Base-by-base conservation (phyloP, 2,113 vertebrate genomes). In the Vidua chalybeata region DNA sequence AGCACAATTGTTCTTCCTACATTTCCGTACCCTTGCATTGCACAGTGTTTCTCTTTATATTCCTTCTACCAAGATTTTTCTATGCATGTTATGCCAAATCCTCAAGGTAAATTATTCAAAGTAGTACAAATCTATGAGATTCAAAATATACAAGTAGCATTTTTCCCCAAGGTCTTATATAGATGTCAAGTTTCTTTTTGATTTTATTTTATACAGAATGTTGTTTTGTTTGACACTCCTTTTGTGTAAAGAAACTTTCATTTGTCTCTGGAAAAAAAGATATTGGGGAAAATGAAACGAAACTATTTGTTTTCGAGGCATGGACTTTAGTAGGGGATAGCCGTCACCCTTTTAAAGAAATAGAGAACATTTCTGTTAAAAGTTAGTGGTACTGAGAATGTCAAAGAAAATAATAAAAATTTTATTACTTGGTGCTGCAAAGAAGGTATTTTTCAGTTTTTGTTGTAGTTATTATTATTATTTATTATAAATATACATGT, bases 61-160 rank as follows among this genome's bases (percentile, higher is more conserved):
- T 77, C 26, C 30, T 73, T 69, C 46, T 66, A 73, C 26, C 28
- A 80, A 66, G 16, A 45, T 66, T 87, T 86, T 94, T 39, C 20
- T 43, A 62, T 28, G 28, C 21, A 39, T 77, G 39, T 58, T 80
- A 66, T 62, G 28, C 59, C 51, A 90, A 80, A 90, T 92, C 52
- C 59, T 93, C 64, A 48, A 90, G 79, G 59, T 94, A 88, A 90
- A 80, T 86, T 96, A 83, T 84, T 63, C 48, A 61, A 75, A 85
- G 45, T 67, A 74, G 52, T 84, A 71, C 27, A 88, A 86, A 90
- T 31, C 23, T n/a, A 30, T 63, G 51, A 78, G 24, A 51, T 37
- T 76, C 59, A 77, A 55, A 55, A 64, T 59, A 74, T 15, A 52
- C 45, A 85, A 73, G 48, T 12, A 66, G 5, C 4, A 33, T 67